Evolutionary conservation across 2,888 invertebrate genomes (phyloP), one percentile per base, ranked within the genome.

Genomic region (Nineta flava): DNA sequence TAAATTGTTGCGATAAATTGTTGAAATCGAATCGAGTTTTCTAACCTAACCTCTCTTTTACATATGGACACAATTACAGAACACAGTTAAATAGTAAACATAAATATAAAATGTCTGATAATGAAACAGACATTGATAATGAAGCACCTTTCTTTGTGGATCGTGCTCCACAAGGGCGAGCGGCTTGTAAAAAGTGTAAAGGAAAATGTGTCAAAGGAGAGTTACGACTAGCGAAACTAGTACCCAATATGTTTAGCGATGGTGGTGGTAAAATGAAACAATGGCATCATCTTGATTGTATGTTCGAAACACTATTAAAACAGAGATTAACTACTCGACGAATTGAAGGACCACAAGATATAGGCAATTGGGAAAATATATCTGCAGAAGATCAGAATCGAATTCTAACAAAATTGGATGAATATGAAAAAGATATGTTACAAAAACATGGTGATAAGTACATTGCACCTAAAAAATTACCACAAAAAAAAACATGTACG

Each of bases 161-260:
- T 56, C 76, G 83, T 53, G 88, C 90, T 0, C 90, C 90, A 68
- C 74, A 79, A 10, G 85, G 85, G 0, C 73, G 84, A 47, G 84
- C 92, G 1, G 77, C 78, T 12, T 93, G 93, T 62, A 91, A 91
- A 65, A 87, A 83, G 59, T 93, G 92, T 65, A 92, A 91, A 68
- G 70, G 76, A 52, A 82, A 82, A 59, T 83, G 88, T 59, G 76
- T 76, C 1, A 76, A 79, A 60, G 86, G 81, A 17, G 73, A 77
- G 52, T 60, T 90, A 43, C 72, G 92, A 51, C 68, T 92, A 44
- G 91, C 85, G 0, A 91, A 90, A 64, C 55, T 87, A 15, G 75
- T 79, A 4, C 67, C 81, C 1, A 92, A 87, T 65, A 87, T 87
- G 0, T 91, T 87, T 60, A 77, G 74, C 12, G 72, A 73, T 9